Evolutionary conservation across 2,888 invertebrate species (phyloP), one percentile per base, ranked within the genome.

Genomic region (Dasypogon diadema): DNA sequence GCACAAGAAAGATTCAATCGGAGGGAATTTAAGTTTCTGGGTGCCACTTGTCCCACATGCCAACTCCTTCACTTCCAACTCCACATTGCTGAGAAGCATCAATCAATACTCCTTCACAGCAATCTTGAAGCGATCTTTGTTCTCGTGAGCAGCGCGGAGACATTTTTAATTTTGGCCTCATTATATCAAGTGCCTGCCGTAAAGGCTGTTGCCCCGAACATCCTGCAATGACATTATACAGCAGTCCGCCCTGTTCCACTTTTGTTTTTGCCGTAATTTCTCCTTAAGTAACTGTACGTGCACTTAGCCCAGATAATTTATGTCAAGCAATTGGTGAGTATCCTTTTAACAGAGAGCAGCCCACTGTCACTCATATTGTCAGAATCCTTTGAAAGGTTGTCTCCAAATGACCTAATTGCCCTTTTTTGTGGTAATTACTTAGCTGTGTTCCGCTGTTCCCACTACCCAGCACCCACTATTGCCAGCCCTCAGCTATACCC

Each of bases 341-440:
- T 70, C 70, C 54, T 70, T 34, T 51, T 70, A 70, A 70, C 70
- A 70, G 54, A 54, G 70, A 70, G 51, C 70, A 70, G 54, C 70
- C 54, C 70, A 5, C 21, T 54, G 70, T 70, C 70, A 54, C 70
- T 70, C 70, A 70, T 30, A 24, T 54, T 70, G 70, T 70, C 70
- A 70, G 54, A 70, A 70, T 54, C 70, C 54, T 54, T 70, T 70
- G 54, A 54, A 70, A 70, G 54, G 30, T 54, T 26, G 51, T 30
- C 70, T 70, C 34, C 26, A 34, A 70, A 70, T 70, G 70, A 70
- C 70, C 70, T 70, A 70, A 70, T 70, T 70, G 70, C 70, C 70
- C 70, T 70, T 70, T n/a, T 70, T 70, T 70, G 70, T 34, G 70
- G 70, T 70, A 70, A 70, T 70, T 70, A 70, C 70, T 70, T 70